Base-by-base conservation (phyloP, 2,888 invertebrate species). In the Acleris emargana region DNA sequence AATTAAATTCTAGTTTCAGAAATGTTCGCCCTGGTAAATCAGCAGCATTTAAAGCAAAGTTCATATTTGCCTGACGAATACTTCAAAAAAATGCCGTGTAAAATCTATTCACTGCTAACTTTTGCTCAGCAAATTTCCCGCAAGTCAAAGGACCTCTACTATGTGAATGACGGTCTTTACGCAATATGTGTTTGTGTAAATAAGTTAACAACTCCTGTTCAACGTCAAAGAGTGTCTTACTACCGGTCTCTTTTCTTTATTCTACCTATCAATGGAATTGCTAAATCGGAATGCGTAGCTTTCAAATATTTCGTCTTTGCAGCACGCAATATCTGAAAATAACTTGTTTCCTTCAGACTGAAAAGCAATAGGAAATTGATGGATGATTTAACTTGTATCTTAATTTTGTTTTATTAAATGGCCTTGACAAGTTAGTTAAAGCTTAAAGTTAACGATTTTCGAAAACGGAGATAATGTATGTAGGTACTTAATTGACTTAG, bases 61-160 rank as follows among this genome's bases (percentile, higher is more conserved):
- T 13, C 38, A 38, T 38, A 13, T 38, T 13, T 38, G 9, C 13
- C 13, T 38, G 38, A 38, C 38, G 38, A 38, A 13, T 13, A 38
- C 13, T 38, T 38, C 13, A 38, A 38, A 38, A 38, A 38, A 13
- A 9, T 43, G 20, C 55, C 16, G 22, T 3, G 43, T 13, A 38
- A 57, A 57, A 25, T 57, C 45, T 57, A 25, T 57, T 45, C 57
- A 43, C 25, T 43, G 43, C 43, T 22, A 45, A 45, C 57, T 57
- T 57, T 57, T n/a, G 45, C 54, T 54, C 13, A 4, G 45, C 43
- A 55, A 55, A 55, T 55, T 54, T 38, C 22, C 25, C 3, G 9
- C 43, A 20, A 25, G n/a, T 57, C 57, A 45, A 57, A 45, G 57
- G 25, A 45, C 18, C 45, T 45, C 45, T 45, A 16, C 57, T 57